Percentiles rank a stretch among this genome's conserved stretches.
These are phyloP conservation scores for Holotrichia oblita DNA, from an alignment of 1,140 invertebrate species.

Conservation along the genomic window DNA sequence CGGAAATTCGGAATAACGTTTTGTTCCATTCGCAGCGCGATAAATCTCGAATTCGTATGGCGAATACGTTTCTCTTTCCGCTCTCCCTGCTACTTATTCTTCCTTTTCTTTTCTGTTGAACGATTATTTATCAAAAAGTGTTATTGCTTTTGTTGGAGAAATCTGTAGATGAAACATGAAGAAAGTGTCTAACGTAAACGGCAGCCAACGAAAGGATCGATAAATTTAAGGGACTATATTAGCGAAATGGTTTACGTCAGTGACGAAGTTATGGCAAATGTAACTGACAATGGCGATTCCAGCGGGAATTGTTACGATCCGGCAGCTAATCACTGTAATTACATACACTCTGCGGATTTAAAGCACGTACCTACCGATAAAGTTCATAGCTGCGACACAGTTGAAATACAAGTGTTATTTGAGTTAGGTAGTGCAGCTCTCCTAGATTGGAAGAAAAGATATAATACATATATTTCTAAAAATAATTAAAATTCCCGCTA, in stretches of 20 bases:
- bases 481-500: too few relatives aligned
- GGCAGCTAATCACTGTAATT: too few relatives aligned
- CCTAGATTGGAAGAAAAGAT: too few relatives aligned
- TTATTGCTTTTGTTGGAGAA: constrained; percentile 27
- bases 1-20: constrained; percentile 30
- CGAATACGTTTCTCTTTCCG: constrained; percentile 28
- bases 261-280: neutral
- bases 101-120: neutral
- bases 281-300: too few relatives aligned
- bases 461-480: too few relatives aligned
- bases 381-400: too few relatives aligned
- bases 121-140: constrained; percentile 31
- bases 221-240: constrained; percentile 7
- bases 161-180: constrained; percentile 19
- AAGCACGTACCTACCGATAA: too few relatives aligned
- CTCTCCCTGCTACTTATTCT: neutral
- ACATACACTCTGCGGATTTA: too few relatives aligned
- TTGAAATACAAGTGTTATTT: too few relatives aligned
- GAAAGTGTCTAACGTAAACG: neutral
- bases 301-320: too few relatives aligned
- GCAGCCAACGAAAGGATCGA: neutral
- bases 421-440: too few relatives aligned
- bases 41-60: constrained; percentile 30
- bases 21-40: constrained; percentile 30
- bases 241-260: neutral